Percentiles rank a stretch among this genome's conserved stretches.
phyloP scores from a whole-genome alignment of 2,113 vertebrate genomes.

The Myxocyprinus asiaticus region DNA sequence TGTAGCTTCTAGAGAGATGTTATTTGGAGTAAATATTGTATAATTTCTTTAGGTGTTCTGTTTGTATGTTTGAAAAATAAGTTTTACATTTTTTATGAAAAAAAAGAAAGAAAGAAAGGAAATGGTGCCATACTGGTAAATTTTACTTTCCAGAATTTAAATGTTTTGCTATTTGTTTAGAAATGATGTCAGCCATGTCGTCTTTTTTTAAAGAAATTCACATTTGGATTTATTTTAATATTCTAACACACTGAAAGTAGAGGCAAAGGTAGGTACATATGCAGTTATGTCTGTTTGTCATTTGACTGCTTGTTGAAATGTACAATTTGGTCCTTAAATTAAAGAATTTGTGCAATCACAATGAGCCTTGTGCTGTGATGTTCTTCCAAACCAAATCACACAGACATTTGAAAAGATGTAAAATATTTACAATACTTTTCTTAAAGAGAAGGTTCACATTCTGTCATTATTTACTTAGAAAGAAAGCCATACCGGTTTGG shows the following conservation, averaged over 20 bases:
- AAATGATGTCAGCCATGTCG: conserved; percentile 27
- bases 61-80: conserved; percentile 37
- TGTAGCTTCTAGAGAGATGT: conserved; percentile 34
- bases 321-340: conserved; percentile 67
- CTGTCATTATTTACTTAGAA: too few relatives aligned
- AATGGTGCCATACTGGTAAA: conserved; percentile 57
- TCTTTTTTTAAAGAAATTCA: conserved; percentile 44
- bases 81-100: conserved; percentile 52
- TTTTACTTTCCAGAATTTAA: conserved; percentile 35
- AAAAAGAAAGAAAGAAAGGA: conserved; percentile 45
- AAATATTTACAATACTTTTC: too few relatives aligned
- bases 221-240: conserved; percentile 56
- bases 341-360: conserved; percentile 71
- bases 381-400: too few relatives aligned
- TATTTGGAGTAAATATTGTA: conserved; percentile 55
- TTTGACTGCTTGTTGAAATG: conserved; percentile 55
- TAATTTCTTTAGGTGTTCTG: conserved; percentile 36
- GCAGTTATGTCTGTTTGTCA: conserved; percentile 36
- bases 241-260: conserved; percentile 57
- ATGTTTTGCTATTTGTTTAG: conserved; percentile 24
- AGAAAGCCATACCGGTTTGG: too few relatives aligned
- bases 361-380: background rate
- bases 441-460: too few relatives aligned
- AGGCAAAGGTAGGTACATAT: conserved; percentile 1
- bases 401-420: too few relatives aligned